Conservation (phyloP, 2,797 vertebrate genomes). For the Ceryle rudis region DNA sequence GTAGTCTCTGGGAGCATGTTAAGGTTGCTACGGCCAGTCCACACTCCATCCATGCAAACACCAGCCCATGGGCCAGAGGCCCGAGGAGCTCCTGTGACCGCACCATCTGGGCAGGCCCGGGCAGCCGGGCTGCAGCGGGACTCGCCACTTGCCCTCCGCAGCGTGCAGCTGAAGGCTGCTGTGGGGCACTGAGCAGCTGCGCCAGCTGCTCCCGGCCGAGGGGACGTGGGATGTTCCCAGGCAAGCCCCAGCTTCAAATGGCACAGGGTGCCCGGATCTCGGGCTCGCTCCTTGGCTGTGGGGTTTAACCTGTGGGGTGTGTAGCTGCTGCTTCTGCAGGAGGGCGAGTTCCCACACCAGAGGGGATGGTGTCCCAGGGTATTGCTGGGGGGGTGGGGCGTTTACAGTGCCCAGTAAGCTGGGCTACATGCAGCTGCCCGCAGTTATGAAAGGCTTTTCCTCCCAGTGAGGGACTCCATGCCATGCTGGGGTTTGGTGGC, state of each 20-base stretch:
- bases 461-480: not conserved
- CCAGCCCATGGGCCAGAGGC: not conserved
- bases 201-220: not conserved
- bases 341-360: not conserved
- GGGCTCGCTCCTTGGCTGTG: not conserved
- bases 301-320: not conserved
- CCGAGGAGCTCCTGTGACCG: too few species aligned
- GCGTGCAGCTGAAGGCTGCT: too few species aligned
- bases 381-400: not conserved
- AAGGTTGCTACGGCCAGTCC: rapidly evolving
- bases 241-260: not conserved
- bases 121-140: not conserved
- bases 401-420: rapidly evolving
- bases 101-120: not conserved
- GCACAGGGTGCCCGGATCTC: rapidly evolving
- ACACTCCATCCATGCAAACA: not conserved
- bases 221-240: not conserved
- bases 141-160: rapidly evolving
- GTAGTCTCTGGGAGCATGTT: not conserved
- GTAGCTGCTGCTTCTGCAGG: rapidly evolving
- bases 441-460: not conserved
- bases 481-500: slow-evolving; percentile 9
- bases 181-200: not conserved
- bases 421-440: rapidly evolving
- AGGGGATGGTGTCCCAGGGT: rapidly evolving